Conservation (phyloP, 1,140 invertebrate genomes). For the Halictus rubicundus region DNA sequence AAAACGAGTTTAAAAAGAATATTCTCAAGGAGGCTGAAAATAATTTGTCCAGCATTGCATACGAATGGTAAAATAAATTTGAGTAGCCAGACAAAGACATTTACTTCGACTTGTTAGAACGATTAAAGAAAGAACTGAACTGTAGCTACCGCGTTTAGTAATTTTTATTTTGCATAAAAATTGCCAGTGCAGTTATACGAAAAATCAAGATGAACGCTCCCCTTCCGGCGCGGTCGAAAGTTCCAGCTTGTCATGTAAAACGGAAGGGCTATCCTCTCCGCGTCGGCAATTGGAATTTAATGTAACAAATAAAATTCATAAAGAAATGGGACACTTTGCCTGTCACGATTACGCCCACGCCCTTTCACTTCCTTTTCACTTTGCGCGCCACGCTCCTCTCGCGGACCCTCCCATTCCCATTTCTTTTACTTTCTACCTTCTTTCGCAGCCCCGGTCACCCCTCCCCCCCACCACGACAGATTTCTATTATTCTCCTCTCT, state of each 20-base stretch:
- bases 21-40: no score
- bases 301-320: conserved; percentile 68
- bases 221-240: no score
- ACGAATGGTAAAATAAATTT: no score
- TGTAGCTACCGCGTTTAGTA: no score
- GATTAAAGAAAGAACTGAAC: no score
- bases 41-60: no score
- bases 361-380: conserved; percentile 59
- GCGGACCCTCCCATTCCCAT: background rate
- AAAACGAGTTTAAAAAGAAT: no score
- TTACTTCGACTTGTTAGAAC: no score
- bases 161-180: no score
- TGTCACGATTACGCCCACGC: conserved; percentile 47
- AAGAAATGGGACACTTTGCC: conserved; percentile 66
- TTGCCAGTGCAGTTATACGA: no score
- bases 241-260: background rate
- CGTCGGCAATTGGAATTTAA: conserved; percentile 68
- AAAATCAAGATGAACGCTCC: no score
- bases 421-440: background rate
- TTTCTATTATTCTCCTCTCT: conserved; percentile 30
- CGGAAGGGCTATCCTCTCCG: conserved; percentile 59
- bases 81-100: no score
- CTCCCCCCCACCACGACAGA: background rate
- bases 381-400: conserved; percentile 39
- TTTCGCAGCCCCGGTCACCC: background rate